Conservation (phyloP, 2,113 vertebrate genomes). For the Etheostoma spectabile region DNA sequence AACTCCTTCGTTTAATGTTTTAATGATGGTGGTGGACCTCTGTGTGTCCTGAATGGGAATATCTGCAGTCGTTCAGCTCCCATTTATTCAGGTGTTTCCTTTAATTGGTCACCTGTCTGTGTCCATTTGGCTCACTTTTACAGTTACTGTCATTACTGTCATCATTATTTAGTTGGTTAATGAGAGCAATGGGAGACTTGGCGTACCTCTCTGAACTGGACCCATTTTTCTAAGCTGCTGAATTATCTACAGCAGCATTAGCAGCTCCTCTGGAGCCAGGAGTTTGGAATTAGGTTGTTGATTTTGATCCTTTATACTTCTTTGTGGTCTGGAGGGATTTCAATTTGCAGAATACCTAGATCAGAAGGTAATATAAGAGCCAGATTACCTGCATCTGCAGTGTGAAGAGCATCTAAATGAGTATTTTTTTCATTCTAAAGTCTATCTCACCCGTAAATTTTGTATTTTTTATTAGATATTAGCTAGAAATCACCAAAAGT, state of each 20-base stretch:
- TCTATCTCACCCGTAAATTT: not conserved
- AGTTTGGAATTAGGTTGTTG: slow-evolving; percentile 3
- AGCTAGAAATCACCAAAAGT: not conserved
- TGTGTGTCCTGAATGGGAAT: no score
- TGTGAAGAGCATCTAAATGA: slow-evolving; percentile 12
- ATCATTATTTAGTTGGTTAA: slow-evolving; percentile 31
- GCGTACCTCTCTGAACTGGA: slow-evolving; percentile 30
- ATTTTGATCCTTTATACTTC: not conserved
- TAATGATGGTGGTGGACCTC: no score
- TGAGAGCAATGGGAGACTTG: slow-evolving; percentile 31
- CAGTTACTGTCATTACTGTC: slow-evolving; percentile 31
- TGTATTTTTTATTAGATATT: slow-evolving; percentile 19
- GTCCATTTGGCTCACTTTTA: not conserved
- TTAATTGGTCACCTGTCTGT: not conserved
- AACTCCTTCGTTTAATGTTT: no score
- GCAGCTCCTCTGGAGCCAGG: not conserved
- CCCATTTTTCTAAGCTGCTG: slow-evolving; percentile 19
- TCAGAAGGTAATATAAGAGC: no score
- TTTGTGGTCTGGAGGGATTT: not conserved
- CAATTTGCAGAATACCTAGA: not conserved
- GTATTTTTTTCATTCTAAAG: not conserved
- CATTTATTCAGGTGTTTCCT: slow-evolving; percentile 19
- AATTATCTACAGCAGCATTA: slow-evolving; percentile 13
- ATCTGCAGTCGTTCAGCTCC: not conserved
- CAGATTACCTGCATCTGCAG: not conserved